Conservation (phyloP, 1,140 invertebrate genomes). For the Mercenaria mercenaria region DNA sequence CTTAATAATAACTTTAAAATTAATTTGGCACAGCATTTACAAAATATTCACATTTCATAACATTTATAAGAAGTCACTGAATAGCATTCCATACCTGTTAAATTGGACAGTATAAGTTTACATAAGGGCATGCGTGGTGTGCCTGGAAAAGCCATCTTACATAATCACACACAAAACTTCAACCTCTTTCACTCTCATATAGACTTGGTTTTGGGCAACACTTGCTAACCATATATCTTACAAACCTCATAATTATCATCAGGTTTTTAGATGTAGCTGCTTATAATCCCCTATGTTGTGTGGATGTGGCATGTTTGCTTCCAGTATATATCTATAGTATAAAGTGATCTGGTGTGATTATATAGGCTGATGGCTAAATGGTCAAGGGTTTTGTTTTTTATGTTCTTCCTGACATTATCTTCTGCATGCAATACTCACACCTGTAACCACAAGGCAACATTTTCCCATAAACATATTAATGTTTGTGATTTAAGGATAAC, state of each 20-base stretch:
- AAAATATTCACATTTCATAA: background rate
- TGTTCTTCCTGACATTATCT: background rate
- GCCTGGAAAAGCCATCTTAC: conserved; percentile 21
- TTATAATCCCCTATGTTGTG: conserved; percentile 19
- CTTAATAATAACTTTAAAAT: conserved; percentile 35
- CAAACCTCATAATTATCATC: too few species aligned
- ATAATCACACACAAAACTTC: conserved; percentile 22
- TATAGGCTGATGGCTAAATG: conserved; percentile 2
- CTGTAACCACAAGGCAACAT: background rate
- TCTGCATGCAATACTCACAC: background rate
- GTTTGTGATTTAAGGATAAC: too few species aligned
- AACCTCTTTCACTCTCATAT: background rate
- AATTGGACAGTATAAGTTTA: conserved; percentile 34
- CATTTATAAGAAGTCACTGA: background rate
- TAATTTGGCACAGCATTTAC: background rate
- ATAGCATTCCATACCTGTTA: conserved; percentile 26
- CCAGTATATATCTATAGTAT: too few species aligned
- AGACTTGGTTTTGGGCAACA: conserved; percentile 16
- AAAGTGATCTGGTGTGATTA: conserved; percentile 8
- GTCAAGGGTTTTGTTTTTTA: background rate
- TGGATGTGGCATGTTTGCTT: conserved; percentile 24
- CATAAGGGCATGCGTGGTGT: background rate
- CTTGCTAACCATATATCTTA: conserved; percentile 32
- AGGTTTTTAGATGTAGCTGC: conserved; percentile 8
- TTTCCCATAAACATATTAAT: too few species aligned